Evolutionary conservation across 2,797 vertebrate genomes (phyloP).

Genomic region (Dicrostonyx torquatus): DNA sequence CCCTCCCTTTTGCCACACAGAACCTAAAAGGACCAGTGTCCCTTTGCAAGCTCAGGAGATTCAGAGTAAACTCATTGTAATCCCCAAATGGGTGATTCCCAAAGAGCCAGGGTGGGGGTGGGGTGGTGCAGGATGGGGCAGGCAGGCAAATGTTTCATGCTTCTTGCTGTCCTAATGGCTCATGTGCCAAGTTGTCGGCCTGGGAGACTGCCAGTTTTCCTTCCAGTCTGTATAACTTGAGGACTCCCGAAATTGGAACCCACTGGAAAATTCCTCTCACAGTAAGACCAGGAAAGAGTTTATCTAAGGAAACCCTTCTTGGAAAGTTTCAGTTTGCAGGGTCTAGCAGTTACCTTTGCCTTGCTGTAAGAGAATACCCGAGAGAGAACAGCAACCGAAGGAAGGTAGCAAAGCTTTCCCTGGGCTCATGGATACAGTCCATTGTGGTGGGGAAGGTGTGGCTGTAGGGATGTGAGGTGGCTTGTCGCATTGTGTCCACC

Average conservation of each 20-base stretch:
- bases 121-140: not conserved
- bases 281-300: constrained; percentile 38
- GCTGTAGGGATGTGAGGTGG: not conserved
- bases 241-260: constrained; percentile 58
- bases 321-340: constrained; percentile 19
- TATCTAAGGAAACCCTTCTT: constrained; percentile 50
- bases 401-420: not conserved
- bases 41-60: not conserved
- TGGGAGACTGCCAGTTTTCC: constrained; percentile 15
- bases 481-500: not conserved
- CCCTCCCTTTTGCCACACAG: not conserved
- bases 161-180: not conserved
- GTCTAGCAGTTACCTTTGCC: not conserved
- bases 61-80: not conserved
- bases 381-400: too few relatives aligned
- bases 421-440: not conserved
- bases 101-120: not conserved
- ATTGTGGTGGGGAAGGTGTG: not conserved
- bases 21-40: not conserved
- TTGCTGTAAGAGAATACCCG: not conserved
- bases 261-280: constrained; percentile 68
- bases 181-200: not conserved
- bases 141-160: not conserved
- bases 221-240: constrained; percentile 13
- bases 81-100: not conserved